Evolutionary conservation across 2,113 vertebrate genomes (phyloP), one percentile per base, ranked within the genome.

Genomic region (Probosciger aterrimus): DNA sequence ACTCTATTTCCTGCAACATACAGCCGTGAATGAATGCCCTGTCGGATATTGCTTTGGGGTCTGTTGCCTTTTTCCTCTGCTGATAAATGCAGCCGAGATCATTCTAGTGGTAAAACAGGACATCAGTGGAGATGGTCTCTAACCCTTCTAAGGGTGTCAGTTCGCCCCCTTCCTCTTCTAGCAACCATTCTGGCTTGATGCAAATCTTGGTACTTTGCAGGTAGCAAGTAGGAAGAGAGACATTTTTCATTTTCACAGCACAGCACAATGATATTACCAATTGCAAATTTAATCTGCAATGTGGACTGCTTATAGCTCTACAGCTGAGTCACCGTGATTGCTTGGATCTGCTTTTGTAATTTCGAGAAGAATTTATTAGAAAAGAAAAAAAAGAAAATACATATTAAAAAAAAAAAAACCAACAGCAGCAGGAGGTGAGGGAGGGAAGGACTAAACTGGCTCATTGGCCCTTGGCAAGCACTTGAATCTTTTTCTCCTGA

Each of bases 271-370:
- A 59, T 83, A 86, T 81, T 94, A 78, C 73, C 86, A 83, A 75
- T 14, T 86, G 64, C 55, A 92, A 70, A 78, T 95, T 84, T 84
- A 83, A 84, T 96, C 83, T 81, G 55, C 68, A 83, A 3, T 33
- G 39, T 92, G 88, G 83, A 86, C 39, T 84, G 68, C 76, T 80
- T 83, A 67, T 43, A 82, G 68, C 53, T 88, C 55, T 50, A 19
- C 60, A 75, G 77, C 80, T 95, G 92, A 92, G 76, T 90, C 94
- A 94, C 77, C 19, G 33, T 67, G 60, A 78, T 68, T 73, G 64
- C 68, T 68, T 71, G 50, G 55, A 86, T 64, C 73, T 68, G 73
- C 91, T 88, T 88, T 71, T 70, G 50, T 81, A 63, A 81, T 75
- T 78, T 55, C 46, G 39, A 78, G 82, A 80, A 88, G 50, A 55